Base-by-base conservation (phyloP, 2,113 vertebrate genomes). In the Scomber scombrus region DNA sequence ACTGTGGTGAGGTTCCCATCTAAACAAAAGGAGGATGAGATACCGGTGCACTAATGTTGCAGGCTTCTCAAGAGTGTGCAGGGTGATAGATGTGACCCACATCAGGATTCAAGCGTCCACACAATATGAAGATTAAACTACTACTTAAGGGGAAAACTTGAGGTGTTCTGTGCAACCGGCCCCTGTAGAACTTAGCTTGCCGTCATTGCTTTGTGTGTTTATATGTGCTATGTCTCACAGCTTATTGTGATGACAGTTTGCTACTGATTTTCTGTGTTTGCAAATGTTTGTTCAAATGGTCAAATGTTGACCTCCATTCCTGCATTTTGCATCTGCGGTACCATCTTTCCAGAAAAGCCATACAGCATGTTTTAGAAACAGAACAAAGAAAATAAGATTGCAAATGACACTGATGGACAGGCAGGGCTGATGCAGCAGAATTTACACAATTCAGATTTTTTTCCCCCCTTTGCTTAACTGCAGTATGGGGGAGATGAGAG, bases 211-310 rank as follows among this genome's bases (percentile, higher is more conserved):
- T 50, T 50, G 7, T 72, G 68, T 15, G 60, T 21, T 62, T 51
- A 5, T 21, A n/a, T 14, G 16, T 13, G 26, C 31, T n/a, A 40
- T 43, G 18, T 71, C 51, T 55, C 16, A 29, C 19, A 51, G 40
- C 14, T 21, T 62, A 47, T 43, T 29, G 68, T 23, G 57, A 21
- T 21, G 19, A 52, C 45, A 14, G 19, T 23, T 47, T 18, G 47
- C 40, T 66, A 55, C 51, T 31, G 18, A 56, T 47, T 52, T 58
- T 62, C 51, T 55, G 55, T 49, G 50, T 75, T 61, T 66, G 45
- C 15, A 62, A n/a, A 54, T 47, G 49, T 79, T 52, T 72, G 26
- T 26, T 26, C 23, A 26, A 26, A 26, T 26, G 45, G 45, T 47
- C 47, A 51, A 50, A 26, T 26, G 23, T 26, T n/a, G 34, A 10